Evolutionary conservation across 2,113 vertebrate genomes (phyloP).

Genomic region (Capreolus pygargus): DNA sequence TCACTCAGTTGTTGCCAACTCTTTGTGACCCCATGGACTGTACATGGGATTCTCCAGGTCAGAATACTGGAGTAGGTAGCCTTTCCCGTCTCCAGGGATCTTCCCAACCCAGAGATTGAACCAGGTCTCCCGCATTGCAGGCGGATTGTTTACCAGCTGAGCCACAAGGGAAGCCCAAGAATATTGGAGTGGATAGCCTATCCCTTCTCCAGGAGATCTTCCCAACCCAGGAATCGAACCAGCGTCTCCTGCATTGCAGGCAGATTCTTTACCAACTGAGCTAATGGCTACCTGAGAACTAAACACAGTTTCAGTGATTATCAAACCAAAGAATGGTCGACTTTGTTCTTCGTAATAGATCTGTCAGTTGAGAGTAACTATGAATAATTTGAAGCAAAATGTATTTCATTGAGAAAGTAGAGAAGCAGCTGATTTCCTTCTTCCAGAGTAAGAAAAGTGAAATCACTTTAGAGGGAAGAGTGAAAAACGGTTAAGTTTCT

Average conservation of each 20-base stretch:
- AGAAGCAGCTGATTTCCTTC: background rate
- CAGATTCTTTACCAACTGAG: background rate
- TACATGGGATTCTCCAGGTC: too few relatives aligned
- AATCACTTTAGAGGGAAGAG: background rate
- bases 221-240: background rate
- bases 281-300: background rate
- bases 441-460: background rate
- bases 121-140: too few relatives aligned
- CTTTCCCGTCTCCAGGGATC: too few relatives aligned
- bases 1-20: too few relatives aligned
- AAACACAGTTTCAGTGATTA: background rate
- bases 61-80: too few relatives aligned
- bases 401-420: background rate
- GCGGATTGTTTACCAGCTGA: too few relatives aligned
- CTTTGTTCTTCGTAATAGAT: background rate
- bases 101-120: too few relatives aligned
- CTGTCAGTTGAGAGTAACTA: background rate
- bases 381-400: slow-evolving; percentile 20
- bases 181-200: background rate
- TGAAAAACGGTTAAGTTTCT: background rate
- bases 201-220: background rate
- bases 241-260: background rate
- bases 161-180: too few relatives aligned
- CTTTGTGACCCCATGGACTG: too few relatives aligned
- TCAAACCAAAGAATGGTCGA: background rate